Evolutionary conservation across 2,113 vertebrate species (phyloP), one percentile per base, ranked within the genome.

Genomic region (Gopherus flavomarginatus): DNA sequence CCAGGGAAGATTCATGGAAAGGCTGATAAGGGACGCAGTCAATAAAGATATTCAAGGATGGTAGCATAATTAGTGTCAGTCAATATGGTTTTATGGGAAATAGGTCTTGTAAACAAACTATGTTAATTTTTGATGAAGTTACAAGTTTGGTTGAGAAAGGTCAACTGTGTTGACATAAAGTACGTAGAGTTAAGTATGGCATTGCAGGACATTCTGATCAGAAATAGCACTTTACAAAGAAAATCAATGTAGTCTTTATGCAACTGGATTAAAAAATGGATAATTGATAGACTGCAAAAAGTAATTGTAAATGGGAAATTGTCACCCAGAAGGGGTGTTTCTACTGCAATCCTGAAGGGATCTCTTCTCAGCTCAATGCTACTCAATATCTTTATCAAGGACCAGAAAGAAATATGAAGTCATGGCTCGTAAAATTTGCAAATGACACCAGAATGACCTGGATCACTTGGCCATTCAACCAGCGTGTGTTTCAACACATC

Each of bases 101-200:
- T 80, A 89, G 91, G 94, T 90, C 59, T 79, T 92, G 42, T 84
- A 88, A 56, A 31, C 31, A n/a, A 27, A 81, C 17, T 83, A 87
- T 5, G 83, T 26, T 29, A 81, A 95, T 90, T 62, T 78, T 22
- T 53, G 4, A 72, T 79, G 0, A 1, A 95, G 11, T 89, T 31
- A 65, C 69, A 81, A 6, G 9, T 79, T 80, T 94, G 50, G 35
- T n/a, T 31, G 11, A 5, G 38, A 52, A 92, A 87, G 27, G 56
- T 80, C 88, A 86, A 86, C 54, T 16, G n/a, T 13, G 24, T 52
- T 52, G 81, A 31, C 1, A 1, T 54, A 88, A 49, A 80, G 50
- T 84, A 62, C 79, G n/a, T 53, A 53, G 88, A 47, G 1, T 1
- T 12, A 53, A 83, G 14, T 13, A 53, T 47, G 27, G 3, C 26